Conservation (phyloP, 1,140 invertebrate genomes). For the Brachionus calyciflorus region DNA sequence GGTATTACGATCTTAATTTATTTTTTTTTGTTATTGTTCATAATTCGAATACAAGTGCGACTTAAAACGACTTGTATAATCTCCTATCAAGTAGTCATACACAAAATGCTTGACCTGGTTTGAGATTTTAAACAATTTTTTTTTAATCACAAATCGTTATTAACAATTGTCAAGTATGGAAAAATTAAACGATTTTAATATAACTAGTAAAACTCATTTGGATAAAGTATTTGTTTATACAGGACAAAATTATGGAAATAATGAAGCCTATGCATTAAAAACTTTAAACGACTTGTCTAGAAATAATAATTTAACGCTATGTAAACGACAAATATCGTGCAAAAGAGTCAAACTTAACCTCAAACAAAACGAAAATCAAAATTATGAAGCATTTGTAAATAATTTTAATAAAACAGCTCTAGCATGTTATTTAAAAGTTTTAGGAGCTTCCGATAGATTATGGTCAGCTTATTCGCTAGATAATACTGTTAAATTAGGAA, state of each 20-base stretch:
- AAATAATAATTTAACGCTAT: background rate
- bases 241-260: slow-evolving; percentile 32
- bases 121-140: too few species aligned
- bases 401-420: slow-evolving; percentile 4
- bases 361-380: background rate
- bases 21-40: background rate
- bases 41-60: slow-evolving; percentile 6
- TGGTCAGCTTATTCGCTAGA: slow-evolving; percentile 2
- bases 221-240: slow-evolving; percentile 15
- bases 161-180: background rate
- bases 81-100: too few species aligned
- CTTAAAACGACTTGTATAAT: too few species aligned
- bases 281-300: slow-evolving; percentile 13
- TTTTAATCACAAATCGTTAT: too few species aligned
- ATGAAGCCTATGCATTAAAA: background rate
- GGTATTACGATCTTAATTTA: background rate
- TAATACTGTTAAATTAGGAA: background rate
- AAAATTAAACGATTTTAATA: background rate
- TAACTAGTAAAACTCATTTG: background rate
- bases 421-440: background rate
- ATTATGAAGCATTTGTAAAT: background rate
- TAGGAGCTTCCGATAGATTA: background rate
- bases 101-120: too few species aligned
- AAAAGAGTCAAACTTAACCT: background rate
- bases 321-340: background rate